These are phyloP conservation scores for Endotricha flammealis DNA, from an alignment of 2,888 invertebrate genomes.

Conservation along the genomic window DNA sequence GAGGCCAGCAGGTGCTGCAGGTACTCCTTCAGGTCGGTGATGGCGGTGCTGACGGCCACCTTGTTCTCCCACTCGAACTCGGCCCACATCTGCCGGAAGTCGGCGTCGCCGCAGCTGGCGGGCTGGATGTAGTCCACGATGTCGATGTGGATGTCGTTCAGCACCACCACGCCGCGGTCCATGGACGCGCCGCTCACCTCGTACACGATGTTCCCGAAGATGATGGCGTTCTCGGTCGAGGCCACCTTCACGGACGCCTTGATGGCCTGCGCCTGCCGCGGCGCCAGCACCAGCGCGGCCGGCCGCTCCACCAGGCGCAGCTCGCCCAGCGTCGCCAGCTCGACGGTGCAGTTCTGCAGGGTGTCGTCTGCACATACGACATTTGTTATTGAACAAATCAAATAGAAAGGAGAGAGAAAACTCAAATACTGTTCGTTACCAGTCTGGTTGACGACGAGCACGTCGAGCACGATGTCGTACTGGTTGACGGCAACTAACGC, in stretches of 20 bases:
- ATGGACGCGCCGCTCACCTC: slow-evolving; percentile 95
- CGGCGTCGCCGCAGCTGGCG: slow-evolving; percentile 94
- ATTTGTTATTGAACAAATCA: background rate
- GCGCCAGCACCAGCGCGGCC: slow-evolving; percentile 95
- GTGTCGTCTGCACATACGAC: slow-evolving; percentile 83
- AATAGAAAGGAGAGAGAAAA: background rate
- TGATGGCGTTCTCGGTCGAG: slow-evolving; percentile 99
- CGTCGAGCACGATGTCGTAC: slow-evolving; percentile 98
- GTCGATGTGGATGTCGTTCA: slow-evolving; percentile 99
- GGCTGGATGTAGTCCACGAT: slow-evolving; percentile 99
- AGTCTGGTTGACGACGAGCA: slow-evolving; percentile 98
- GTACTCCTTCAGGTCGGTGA: slow-evolving; percentile 95
- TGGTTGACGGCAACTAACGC: slow-evolving; percentile 99
- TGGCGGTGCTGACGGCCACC: slow-evolving; percentile 93
- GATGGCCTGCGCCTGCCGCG: slow-evolving; percentile 98
- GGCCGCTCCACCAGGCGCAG: slow-evolving; percentile 99
- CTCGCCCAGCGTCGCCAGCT: slow-evolving; percentile 98
- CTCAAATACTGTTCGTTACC: too few species aligned
- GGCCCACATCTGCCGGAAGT: slow-evolving; percentile 99
- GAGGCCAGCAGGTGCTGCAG: slow-evolving; percentile 93
- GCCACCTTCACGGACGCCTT: slow-evolving; percentile 99
- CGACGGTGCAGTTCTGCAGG: slow-evolving; percentile 97
- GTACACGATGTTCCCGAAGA: slow-evolving; percentile 99
- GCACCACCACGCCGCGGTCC: slow-evolving; percentile 97
- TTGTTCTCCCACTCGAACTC: slow-evolving; percentile 99